Conservation (phyloP, 2,888 invertebrate species). For the Idaea biselata region DNA sequence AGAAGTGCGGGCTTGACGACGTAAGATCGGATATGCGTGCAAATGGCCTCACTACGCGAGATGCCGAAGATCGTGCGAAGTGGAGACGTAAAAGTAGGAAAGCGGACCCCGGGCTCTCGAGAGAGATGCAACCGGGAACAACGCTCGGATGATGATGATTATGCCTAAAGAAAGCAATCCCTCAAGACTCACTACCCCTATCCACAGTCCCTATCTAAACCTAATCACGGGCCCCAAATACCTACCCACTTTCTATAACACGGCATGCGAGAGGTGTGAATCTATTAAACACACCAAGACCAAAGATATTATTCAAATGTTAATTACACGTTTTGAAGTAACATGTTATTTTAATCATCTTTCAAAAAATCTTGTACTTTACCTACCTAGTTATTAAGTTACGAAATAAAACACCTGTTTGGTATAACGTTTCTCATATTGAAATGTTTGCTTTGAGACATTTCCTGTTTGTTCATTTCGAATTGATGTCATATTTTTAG, state of each 20-base stretch:
- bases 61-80: too few relatives aligned
- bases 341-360: slow-evolving; percentile 24
- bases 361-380: slow-evolving; percentile 29
- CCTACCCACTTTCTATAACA: neutral
- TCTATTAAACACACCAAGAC: slow-evolving; percentile 42
- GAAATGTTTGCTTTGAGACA: neutral
- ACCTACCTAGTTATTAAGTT: slow-evolving; percentile 26
- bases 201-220: neutral
- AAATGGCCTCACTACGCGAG: too few relatives aligned
- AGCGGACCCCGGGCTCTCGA: too few relatives aligned
- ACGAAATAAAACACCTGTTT: slow-evolving; percentile 38
- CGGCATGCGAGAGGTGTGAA: slow-evolving; percentile 46
- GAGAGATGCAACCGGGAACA: too few relatives aligned
- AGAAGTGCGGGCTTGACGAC: too few relatives aligned
- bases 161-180: too few relatives aligned
- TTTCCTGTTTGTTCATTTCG: neutral
- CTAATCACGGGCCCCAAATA: neutral
- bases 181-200: too few relatives aligned
- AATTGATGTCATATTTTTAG: neutral
- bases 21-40: too few relatives aligned
- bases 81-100: too few relatives aligned
- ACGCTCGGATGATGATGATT: too few relatives aligned
- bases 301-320: slow-evolving; percentile 38
- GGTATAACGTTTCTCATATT: slow-evolving; percentile 23
- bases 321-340: slow-evolving; percentile 27